These are phyloP conservation scores for Metopolophium dirhodum DNA, from an alignment of 1,140 invertebrate genomes.

Conservation along the genomic window DNA sequence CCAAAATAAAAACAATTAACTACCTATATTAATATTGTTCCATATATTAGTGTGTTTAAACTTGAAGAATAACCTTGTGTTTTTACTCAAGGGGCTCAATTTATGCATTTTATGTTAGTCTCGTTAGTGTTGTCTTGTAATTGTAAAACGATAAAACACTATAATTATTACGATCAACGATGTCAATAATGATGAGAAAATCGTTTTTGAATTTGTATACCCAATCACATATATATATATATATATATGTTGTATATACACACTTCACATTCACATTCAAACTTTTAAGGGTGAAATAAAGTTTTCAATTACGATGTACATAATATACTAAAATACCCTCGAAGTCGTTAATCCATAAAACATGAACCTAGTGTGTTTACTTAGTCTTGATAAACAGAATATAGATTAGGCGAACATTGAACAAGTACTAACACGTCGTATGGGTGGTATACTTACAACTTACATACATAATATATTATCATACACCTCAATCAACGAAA, in stretches of 20 bases:
- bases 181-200: not conserved
- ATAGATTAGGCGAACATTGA: not conserved
- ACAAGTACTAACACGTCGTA: not conserved
- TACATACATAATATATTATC: not conserved
- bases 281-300: conserved; percentile 16
- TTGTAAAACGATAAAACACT: not conserved
- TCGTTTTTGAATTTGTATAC: not conserved
- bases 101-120: not conserved
- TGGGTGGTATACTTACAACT: not conserved
- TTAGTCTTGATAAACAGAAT: not conserved
- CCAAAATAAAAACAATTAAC: no score
- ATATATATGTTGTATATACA: not conserved
- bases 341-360: not conserved
- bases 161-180: not conserved
- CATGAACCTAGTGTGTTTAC: not conserved
- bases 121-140: not conserved
- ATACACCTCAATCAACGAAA: not conserved
- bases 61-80: not conserved
- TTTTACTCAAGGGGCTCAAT: not conserved
- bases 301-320: not conserved
- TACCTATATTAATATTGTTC: not conserved
- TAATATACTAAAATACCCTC: not conserved
- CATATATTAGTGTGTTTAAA: not conserved
- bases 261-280: not conserved
- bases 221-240: not conserved